Evolutionary conservation across 2,888 invertebrate genomes (phyloP).

Genomic region (Spilosoma lubricipeda): DNA sequence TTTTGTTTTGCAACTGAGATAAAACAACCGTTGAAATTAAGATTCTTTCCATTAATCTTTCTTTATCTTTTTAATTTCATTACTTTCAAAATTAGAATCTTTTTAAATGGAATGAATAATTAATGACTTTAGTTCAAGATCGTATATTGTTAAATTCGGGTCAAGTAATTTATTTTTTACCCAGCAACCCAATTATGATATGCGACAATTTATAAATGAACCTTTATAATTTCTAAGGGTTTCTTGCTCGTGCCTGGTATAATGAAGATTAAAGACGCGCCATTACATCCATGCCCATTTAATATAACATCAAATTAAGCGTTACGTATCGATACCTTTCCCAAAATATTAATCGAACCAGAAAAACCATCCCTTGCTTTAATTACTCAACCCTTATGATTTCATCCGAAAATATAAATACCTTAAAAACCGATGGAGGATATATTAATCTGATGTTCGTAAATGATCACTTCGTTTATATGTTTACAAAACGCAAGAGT

Average conservation of each 20-base stretch:
- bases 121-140: not conserved
- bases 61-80: not conserved
- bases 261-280: not conserved
- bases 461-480: not conserved
- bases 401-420: not conserved
- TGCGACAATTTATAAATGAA: not conserved
- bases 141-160: not conserved
- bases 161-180: not conserved
- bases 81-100: not conserved
- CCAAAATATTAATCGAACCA: not conserved
- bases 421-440: not conserved
- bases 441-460: not conserved
- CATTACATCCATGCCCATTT: not conserved
- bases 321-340: not conserved
- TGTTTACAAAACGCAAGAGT: not conserved
- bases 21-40: not conserved
- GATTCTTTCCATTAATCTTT: not conserved
- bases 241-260: not conserved
- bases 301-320: conserved; percentile 6
- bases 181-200: not conserved
- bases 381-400: not conserved
- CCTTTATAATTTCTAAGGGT: not conserved
- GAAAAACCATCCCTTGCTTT: not conserved
- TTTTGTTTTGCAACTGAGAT: not conserved
- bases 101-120: not conserved